These are phyloP conservation scores for Drosophila basisetae DNA, from an alignment of 2,888 invertebrate genomes.

Conservation along the genomic window DNA sequence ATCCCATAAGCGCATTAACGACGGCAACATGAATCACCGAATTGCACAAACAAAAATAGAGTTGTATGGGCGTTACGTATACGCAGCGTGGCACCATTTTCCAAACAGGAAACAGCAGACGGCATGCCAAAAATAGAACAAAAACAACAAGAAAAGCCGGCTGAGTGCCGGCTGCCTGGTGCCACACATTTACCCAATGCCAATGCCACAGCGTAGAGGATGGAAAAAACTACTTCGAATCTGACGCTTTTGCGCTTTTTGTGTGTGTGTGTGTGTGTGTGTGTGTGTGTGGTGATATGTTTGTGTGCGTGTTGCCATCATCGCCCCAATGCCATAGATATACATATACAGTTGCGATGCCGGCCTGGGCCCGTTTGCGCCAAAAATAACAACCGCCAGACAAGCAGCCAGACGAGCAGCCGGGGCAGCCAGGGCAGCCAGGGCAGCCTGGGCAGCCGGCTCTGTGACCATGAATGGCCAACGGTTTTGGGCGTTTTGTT, in stretches of 20 bases:
- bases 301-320: slow-evolving; percentile 19
- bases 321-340: slow-evolving; percentile 77
- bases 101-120: slow-evolving; percentile 36
- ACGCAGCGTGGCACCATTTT: slow-evolving; percentile 61
- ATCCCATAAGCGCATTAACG: slow-evolving; percentile 54
- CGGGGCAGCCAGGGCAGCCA: slow-evolving; percentile 14
- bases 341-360: slow-evolving; percentile 58
- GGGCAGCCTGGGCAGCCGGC: slow-evolving; percentile 4
- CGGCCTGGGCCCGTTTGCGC: slow-evolving; percentile 73
- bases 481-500: slow-evolving; percentile 67
- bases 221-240: slow-evolving; percentile 56
- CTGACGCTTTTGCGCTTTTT: slow-evolving; percentile 23
- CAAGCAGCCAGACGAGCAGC: slow-evolving; percentile 20
- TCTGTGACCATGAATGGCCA: slow-evolving; percentile 60
- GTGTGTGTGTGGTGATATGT: slow-evolving; percentile 11
- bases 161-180: slow-evolving; percentile 53
- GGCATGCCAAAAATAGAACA: slow-evolving; percentile 66
- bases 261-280: slow-evolving; percentile 4
- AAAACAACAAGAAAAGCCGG: slow-evolving; percentile 11
- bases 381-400: slow-evolving; percentile 68
- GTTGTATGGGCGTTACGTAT: slow-evolving; percentile 59
- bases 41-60: slow-evolving; percentile 46
- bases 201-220: slow-evolving; percentile 71
- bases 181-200: slow-evolving; percentile 78
- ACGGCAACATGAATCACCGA: slow-evolving; percentile 50